Conservation (phyloP, 92 coral and sea anemone species). For the Pocillopora grandis region DNA sequence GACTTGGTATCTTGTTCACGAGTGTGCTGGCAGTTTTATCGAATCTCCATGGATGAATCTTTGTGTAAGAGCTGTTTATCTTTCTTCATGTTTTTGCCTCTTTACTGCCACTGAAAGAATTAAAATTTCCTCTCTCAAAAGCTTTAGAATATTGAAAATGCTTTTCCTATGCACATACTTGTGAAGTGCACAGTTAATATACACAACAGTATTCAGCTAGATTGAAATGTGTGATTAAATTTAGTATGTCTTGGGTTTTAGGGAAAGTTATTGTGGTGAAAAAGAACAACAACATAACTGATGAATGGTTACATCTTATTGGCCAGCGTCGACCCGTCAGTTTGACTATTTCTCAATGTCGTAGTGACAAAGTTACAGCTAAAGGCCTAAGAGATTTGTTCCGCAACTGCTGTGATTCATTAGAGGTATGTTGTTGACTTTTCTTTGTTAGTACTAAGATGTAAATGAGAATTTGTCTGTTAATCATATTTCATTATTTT, state of each 20-base stretch:
- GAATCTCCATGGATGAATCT: slow-evolving; percentile 89
- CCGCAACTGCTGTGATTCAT: slow-evolving; percentile 80
- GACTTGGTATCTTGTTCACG: slow-evolving; percentile 80
- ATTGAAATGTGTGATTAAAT: background rate
- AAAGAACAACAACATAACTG: slow-evolving; percentile 73
- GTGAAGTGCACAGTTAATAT: background rate
- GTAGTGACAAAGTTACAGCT: slow-evolving; percentile 74
- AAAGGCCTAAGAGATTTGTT: slow-evolving; percentile 84
- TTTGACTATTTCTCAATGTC: slow-evolving; percentile 86
- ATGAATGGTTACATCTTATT: slow-evolving; percentile 76
- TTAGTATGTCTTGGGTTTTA: slow-evolving; percentile 2
- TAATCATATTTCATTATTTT: too few relatives aligned
- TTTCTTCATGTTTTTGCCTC: background rate
- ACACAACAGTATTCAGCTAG: background rate
- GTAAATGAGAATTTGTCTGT: too few relatives aligned
- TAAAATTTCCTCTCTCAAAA: background rate
- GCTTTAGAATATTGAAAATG: background rate
- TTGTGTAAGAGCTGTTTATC: slow-evolving; percentile 67
- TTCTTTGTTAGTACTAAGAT: background rate
- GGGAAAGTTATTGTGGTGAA: slow-evolving; percentile 83
- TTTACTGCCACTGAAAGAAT: background rate
- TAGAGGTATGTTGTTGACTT: slow-evolving; percentile 60
- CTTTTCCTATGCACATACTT: background rate
- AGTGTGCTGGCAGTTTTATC: slow-evolving; percentile 87
- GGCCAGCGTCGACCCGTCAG: slow-evolving; percentile 83